Conservation (phyloP, 2,888 invertebrate species). For the Nymphalis polychloros region DNA sequence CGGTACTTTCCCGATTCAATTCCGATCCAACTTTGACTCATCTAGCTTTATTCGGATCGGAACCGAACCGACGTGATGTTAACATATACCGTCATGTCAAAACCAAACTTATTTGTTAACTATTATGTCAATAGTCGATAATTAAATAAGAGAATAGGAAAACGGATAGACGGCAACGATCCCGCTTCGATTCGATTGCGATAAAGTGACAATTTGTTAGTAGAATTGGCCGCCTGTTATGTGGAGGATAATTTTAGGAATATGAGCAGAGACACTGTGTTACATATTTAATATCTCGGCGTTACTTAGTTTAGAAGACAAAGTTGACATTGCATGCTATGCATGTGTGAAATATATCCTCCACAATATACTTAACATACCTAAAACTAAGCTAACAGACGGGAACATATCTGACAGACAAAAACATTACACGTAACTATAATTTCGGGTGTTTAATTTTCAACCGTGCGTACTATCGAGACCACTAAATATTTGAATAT, state of each 20-base stretch:
- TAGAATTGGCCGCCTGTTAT: conserved; percentile 36
- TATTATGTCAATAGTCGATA: too few relatives aligned
- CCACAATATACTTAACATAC: conserved; percentile 55
- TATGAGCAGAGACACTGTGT: background rate
- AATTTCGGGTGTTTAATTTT: conserved; percentile 63
- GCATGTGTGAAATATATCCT: conserved; percentile 42
- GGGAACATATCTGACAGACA: conserved; percentile 65
- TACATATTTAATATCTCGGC: background rate
- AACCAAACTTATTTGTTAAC: too few relatives aligned
- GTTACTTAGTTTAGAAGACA: too few relatives aligned
- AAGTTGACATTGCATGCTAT: background rate
- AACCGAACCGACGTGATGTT: too few relatives aligned
- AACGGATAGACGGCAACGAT: too few relatives aligned
- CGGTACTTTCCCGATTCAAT: too few relatives aligned
- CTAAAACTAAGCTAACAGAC: conserved; percentile 68
- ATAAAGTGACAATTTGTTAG: too few relatives aligned
- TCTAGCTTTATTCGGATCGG: too few relatives aligned
- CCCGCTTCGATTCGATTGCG: too few relatives aligned
- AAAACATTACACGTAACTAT: conserved; percentile 69
- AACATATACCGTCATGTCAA: too few relatives aligned
- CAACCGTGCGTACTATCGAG: conserved; percentile 71
- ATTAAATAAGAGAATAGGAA: too few relatives aligned
- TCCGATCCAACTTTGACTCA: too few relatives aligned
- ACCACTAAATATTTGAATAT: conserved; percentile 76
- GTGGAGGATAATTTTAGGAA: conserved; percentile 39